Evolutionary conservation across 2,888 invertebrate genomes (phyloP), one percentile per base, ranked within the genome.

Genomic region (Eupeodes luniger): DNA sequence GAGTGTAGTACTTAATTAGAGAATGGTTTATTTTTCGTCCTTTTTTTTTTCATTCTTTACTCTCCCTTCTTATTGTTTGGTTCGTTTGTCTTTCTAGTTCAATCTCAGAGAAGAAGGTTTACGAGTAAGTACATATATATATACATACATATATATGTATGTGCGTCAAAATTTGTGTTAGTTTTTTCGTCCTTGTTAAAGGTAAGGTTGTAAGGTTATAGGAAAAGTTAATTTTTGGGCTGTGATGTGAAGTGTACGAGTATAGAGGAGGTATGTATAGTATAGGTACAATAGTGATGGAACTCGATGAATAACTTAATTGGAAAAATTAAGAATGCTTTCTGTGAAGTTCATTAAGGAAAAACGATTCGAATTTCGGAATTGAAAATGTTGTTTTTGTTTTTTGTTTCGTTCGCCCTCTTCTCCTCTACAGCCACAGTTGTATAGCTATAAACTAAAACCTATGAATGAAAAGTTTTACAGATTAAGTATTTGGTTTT

Each of bases 1-100:
- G 47, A 19, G 81, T 44, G 62, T 19, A 66, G 76, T 77, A 72
- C 84, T 83, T 87, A 87, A 87, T 87, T 87, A 87, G 80, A 87
- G 72, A 72, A 77, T 67, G 57, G 27, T 27, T 27, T 27, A 27
- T 55, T 67, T 44, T 67, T 74, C 51, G 62, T 59, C 69, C 69
- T 70, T 62, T 64, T 70, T 62, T 64, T 64, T 44, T 40, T 14
- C 7, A 36, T 64, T 64, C 40, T 40, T 27, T 36, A 36, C 12
- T 61, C 62, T 55, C 9, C 9, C 4, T 16, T 19, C 10, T 80
- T n/a, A 12, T 59, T 59, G 11, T 44, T 49, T n/a, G 57, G 40
- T 55, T 72, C 44, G 27, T 34, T 40, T 57, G 27, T 47, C 59
- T n/a, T 47, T 72, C 19, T 72, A 40, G 53, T 55, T 67, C 51